These are phyloP conservation scores for Abrostola triplasia DNA, from an alignment of 2,888 invertebrate species.

Conservation along the genomic window DNA sequence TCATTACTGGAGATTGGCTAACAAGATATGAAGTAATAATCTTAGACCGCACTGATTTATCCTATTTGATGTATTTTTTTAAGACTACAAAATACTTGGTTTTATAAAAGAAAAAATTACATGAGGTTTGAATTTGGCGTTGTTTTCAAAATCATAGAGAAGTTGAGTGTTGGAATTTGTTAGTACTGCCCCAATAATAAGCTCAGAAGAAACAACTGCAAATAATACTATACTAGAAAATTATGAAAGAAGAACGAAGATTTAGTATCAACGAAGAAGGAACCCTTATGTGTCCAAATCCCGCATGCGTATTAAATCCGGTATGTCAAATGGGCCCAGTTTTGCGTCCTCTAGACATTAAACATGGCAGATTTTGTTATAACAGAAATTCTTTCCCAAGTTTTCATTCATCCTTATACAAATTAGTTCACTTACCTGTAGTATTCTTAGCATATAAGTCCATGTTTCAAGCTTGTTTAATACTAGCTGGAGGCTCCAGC, in stretches of 20 bases:
- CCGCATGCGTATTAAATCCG: conserved; percentile 5
- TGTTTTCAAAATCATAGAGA: no score
- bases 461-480: no score
- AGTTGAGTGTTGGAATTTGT: no score
- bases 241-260: no score
- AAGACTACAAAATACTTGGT: not conserved
- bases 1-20: not conserved
- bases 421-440: conserved; percentile 22
- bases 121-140: no score
- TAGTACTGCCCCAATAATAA: no score
- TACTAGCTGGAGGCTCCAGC: no score
- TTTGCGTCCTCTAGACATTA: conserved; percentile 28
- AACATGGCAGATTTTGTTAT: conserved; percentile 39
- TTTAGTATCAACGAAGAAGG: no score
- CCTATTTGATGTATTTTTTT: not conserved
- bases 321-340: conserved; percentile 30
- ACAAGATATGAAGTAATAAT: not conserved
- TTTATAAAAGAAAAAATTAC: no score
- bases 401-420: conserved; percentile 18
- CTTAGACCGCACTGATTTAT: not conserved
- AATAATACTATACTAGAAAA: no score
- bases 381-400: conserved; percentile 35
- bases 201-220: no score
- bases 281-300: not conserved
- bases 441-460: no score